phyloP scores from a whole-genome alignment of 2,113 vertebrate genomes.

The Tamias sibiricus region DNA sequence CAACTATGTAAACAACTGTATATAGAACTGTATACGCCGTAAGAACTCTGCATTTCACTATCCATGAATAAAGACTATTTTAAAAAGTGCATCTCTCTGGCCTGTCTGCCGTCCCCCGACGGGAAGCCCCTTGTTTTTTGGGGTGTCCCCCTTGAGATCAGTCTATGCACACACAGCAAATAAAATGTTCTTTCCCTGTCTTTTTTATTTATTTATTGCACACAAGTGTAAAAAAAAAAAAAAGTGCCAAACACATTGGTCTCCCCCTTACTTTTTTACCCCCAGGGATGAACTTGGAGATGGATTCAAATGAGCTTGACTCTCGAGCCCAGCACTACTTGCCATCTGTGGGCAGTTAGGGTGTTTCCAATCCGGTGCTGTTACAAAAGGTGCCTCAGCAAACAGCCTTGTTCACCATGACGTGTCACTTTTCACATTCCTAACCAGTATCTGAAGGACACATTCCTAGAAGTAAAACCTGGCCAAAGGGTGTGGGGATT shows the following conservation, averaged over 20 bases:
- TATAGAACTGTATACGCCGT: background rate
- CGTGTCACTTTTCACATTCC: background rate
- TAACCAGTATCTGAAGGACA: slow-evolving; percentile 1
- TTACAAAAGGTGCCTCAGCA: background rate
- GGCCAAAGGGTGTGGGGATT: background rate
- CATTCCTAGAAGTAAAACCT: slow-evolving; percentile 41
- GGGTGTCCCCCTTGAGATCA: background rate
- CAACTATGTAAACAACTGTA: background rate
- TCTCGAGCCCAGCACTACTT: accelerated
- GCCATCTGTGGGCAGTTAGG: background rate
- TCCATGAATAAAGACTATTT: background rate
- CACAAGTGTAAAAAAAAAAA: background rate
- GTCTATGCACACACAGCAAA: background rate
- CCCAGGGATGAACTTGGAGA: background rate
- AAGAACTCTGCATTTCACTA: background rate
- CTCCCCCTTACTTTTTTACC: background rate
- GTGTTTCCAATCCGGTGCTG: background rate
- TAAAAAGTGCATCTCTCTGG: background rate
- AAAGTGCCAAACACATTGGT: background rate
- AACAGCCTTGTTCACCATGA: background rate
- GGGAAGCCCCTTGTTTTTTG: background rate
- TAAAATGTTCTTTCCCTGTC: background rate
- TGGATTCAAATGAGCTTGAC: accelerated
- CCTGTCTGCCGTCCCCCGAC: accelerated
- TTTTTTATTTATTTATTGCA: background rate